A percentile compares a stretch with the other conserved stretches of the same genome.
Conservation (phyloP, 2,113 vertebrate genomes). For the Orycteropus afer region DNA sequence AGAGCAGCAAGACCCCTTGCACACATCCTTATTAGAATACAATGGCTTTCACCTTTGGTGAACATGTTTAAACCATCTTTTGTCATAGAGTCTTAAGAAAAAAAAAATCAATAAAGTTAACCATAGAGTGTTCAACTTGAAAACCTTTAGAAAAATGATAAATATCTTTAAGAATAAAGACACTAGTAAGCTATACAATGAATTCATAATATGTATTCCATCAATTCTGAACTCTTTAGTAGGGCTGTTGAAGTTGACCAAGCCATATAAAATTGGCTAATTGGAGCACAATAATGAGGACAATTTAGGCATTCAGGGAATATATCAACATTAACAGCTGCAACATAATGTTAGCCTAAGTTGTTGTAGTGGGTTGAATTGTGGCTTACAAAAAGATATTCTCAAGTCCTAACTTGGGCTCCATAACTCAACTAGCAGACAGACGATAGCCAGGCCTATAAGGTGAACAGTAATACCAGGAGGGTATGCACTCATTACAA, state of each 20-base stretch:
- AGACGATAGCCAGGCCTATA: no score
- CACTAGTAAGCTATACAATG: neutral
- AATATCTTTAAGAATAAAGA: neutral
- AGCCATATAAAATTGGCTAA: neutral
- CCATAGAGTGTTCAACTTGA: neutral
- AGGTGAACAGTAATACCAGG: no score
- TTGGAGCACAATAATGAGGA: neutral
- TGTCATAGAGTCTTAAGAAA: neutral
- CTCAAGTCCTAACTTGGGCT: no score
- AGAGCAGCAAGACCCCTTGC: neutral
- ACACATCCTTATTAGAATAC: neutral
- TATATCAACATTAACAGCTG: neutral
- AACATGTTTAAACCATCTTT: neutral
- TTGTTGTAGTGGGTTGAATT: neutral
- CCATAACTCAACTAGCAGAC: no score
- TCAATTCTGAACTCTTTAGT: neutral
- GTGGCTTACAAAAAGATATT: no score
- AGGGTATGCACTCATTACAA: no score
- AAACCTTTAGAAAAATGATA: neutral
- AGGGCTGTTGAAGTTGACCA: neutral
- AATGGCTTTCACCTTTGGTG: neutral
- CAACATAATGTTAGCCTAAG: neutral
- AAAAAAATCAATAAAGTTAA: slow-evolving; percentile 5
- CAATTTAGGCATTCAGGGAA: neutral
- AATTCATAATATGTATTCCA: neutral